Base-by-base conservation (phyloP, 1,140 invertebrate genomes). In the Cyphomyrmex costatus region DNA sequence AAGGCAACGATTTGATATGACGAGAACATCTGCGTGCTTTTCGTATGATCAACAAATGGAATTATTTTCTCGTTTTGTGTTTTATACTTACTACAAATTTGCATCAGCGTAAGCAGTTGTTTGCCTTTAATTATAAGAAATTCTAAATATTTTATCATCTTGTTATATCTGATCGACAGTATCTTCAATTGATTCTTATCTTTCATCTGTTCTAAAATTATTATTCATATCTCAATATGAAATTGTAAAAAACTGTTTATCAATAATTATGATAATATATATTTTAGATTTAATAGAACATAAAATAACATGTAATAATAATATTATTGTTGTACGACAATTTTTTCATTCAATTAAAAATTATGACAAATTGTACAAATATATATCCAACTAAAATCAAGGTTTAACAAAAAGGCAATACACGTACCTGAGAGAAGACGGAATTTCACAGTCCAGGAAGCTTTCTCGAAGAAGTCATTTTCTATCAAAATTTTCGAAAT, bases 61-160 rank as follows among this genome's bases (percentile, higher is more conserved):
- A 92, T 21, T 65, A 92, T 68, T 78, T 92, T 91, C 42, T 95
- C 94, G 53, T 92, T 65, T 24, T 88, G 73, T 0, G 90, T 92
- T 86, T 95, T 93, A 24, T 92, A 94, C 65, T 94, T 95, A 65
- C 86, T 76, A 85, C 93, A 95, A 10, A 91, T 91, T 49, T 92
- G 60, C 12, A 92, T 53, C 0, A 93, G 49, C n/a, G 4, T 36
- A 6, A 90, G 53, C 19, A 90, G 33, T 10, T 14, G 86, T 71
- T 88, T 58, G 30, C 61, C 76, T 58, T 90, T 90, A 2, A 6
- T 42, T 16, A 58, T 27, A n/a, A 88, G 76, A n/a, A 0, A 0
- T 12, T 71, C 4, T 19, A 90, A 71, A 16, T 68, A 24, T 49
- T 88, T 88, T 10, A 46, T 70, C 0, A 19, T 74, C 21, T 21